Percentiles rank a stretch among this genome's conserved stretches.
These are phyloP conservation scores for Pediacus dermestoides DNA, from an alignment of 2,888 invertebrate genomes.

Conservation along the genomic window DNA sequence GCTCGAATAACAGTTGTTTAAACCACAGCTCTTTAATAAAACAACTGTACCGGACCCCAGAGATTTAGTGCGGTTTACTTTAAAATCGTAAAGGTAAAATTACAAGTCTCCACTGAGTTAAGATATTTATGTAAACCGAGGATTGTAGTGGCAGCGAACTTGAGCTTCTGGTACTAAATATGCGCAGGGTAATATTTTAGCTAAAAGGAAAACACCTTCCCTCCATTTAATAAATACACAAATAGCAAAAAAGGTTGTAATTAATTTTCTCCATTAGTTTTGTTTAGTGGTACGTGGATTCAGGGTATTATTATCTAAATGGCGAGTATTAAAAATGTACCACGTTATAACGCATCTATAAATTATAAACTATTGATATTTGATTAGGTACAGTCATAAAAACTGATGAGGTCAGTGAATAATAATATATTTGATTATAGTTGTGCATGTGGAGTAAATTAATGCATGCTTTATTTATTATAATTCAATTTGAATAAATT, in stretches of 20 bases:
- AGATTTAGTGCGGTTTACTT: slow-evolving; percentile 48
- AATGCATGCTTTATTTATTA: no score
- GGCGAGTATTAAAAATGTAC: no score
- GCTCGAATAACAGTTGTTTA: slow-evolving; percentile 28
- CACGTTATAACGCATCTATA: no score
- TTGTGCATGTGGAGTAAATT: no score
- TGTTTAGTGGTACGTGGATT: no score
- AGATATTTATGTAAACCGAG: slow-evolving; percentile 48
- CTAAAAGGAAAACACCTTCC: slow-evolving; percentile 5
- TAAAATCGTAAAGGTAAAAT: slow-evolving; percentile 49
- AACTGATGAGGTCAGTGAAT: no score
- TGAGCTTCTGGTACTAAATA: slow-evolving; percentile 7
- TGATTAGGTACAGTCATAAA: no score
- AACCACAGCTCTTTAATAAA: slow-evolving; percentile 24
- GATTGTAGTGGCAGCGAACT: slow-evolving; percentile 28
- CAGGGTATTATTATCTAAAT: no score
- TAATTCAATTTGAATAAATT: no score
- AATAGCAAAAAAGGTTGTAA: neutral
- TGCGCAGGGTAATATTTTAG: slow-evolving; percentile 9
- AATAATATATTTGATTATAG: no score
- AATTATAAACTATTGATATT: no score
- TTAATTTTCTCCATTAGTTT: no score
- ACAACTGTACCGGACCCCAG: slow-evolving; percentile 33
- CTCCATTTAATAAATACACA: neutral
- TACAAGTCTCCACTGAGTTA: slow-evolving; percentile 46